Percentiles rank a stretch among this genome's conserved stretches.
Conservation (phyloP, 1,140 invertebrate species). For the Cherax destructor region DNA sequence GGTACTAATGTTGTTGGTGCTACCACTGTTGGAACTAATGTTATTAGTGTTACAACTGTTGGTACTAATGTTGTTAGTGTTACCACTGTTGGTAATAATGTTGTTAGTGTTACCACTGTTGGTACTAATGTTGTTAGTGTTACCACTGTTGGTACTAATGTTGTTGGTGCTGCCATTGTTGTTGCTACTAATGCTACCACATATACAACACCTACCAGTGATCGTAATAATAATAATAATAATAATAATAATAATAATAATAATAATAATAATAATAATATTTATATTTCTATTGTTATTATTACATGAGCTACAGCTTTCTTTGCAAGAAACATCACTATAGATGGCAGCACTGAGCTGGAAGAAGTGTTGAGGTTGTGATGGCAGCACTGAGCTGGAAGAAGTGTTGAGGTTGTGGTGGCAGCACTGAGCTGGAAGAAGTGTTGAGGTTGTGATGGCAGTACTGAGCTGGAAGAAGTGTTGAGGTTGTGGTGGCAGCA, state of each 20-base stretch:
- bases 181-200: too few relatives aligned
- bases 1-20: too few relatives aligned
- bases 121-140: not conserved
- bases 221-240: too few relatives aligned
- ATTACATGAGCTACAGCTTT: too few relatives aligned
- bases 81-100: too few relatives aligned
- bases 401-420: conserved; percentile 18
- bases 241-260: too few relatives aligned
- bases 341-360: not conserved
- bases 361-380: conserved; percentile 16
- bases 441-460: conserved; percentile 19
- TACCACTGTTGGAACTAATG: not conserved
- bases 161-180: too few relatives aligned
- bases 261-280: too few relatives aligned
- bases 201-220: too few relatives aligned
- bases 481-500: conserved; percentile 14
- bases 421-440: conserved; percentile 37
- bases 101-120: not conserved
- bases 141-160: not conserved
- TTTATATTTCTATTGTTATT: too few relatives aligned
- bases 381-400: conserved; percentile 34
- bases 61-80: too few relatives aligned
- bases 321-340: too few relatives aligned
- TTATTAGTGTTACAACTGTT: not conserved
- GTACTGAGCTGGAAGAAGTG: conserved; percentile 27